Base-by-base conservation (phyloP, 2,113 vertebrate genomes). In the Poeciliopsis prolifica region DNA sequence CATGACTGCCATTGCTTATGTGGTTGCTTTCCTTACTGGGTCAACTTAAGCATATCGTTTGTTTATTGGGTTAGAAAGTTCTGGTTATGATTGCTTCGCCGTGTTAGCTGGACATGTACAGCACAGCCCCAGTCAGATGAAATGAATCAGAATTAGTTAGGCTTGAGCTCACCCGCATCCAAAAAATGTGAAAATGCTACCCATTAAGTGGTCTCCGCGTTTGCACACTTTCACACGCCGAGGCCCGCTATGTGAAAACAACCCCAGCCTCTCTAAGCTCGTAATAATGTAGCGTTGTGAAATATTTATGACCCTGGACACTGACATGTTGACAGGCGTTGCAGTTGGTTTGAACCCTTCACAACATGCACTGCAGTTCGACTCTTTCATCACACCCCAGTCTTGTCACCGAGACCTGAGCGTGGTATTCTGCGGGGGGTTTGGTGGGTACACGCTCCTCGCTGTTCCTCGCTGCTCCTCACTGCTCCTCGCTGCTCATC, bases 381-480 rank as follows among this genome's bases (percentile, higher is more conserved):
- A 40, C 51, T 60, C 75, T 35, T 62, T 71, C 54, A 42, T 70
- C 62, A 66, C 33, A n/a, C 0, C 1, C 0, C 12, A 30, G 31
- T 65, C 30, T 31, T 14, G 0, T 70, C 68, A 40, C 33, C 14
- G 26, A 51, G 42, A 61, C 60, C 44, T 37, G 35, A 40, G 35
- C 6, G 0, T 65, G 9, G 28, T 65, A 37, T 22, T 65, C 33
- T 24, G 42, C 22, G 12, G 24, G 54, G 48, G 48, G 58, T 58
- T 62, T 12, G 24, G n/a, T 37, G 30, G 60, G 60, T 40, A 6
- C 29, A 30, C 64, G 54, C 61, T 77, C 51, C 26, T 29, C 29
- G 33, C 40, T 40, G 28, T 73, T 85, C 75, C 70, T 83, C 29
- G 33, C 40, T 40, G 28, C 75, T 85, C 75, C 70, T 83, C 40